Percentiles rank a stretch among this genome's conserved stretches.
phyloP scores from a whole-genome alignment of 2,888 invertebrate genomes.

The Cerceris ruficornis region DNA sequence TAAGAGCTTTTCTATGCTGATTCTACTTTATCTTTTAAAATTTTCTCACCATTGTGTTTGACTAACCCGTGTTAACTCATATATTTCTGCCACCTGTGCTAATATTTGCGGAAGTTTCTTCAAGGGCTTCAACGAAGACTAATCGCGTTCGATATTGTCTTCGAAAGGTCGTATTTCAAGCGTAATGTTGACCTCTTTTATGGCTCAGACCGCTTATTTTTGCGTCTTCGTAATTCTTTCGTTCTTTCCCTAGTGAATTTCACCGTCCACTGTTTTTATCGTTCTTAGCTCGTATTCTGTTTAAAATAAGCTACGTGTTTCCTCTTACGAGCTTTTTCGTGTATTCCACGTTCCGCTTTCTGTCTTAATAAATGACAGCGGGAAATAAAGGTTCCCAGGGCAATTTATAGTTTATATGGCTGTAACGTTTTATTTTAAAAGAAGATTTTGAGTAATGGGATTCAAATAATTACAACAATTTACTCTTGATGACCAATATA shows the following conservation, averaged over 20 bases:
- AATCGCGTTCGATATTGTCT: constrained; percentile 26
- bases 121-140: constrained; percentile 15
- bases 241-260: not conserved
- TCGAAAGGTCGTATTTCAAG: constrained; percentile 21
- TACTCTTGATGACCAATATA: no score
- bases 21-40: not conserved
- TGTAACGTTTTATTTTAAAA: no score
- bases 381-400: no score
- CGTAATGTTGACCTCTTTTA: not conserved
- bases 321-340: not conserved
- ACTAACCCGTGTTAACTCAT: not conserved
- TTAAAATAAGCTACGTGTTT: not conserved
- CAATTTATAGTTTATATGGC: no score
- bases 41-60: not conserved
- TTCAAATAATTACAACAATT: no score
- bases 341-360: no score
- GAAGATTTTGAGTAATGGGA: no score
- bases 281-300: not conserved
- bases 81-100: not conserved
- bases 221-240: not conserved
- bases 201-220: no score
- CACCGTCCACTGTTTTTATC: not conserved
- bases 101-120: not conserved
- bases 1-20: not conserved
- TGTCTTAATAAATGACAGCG: no score